Percentiles rank a stretch among this genome's conserved stretches.
phyloP scores from a whole-genome alignment of 2,113 vertebrate genomes.

The Myrmophylax atrothorax region DNA sequence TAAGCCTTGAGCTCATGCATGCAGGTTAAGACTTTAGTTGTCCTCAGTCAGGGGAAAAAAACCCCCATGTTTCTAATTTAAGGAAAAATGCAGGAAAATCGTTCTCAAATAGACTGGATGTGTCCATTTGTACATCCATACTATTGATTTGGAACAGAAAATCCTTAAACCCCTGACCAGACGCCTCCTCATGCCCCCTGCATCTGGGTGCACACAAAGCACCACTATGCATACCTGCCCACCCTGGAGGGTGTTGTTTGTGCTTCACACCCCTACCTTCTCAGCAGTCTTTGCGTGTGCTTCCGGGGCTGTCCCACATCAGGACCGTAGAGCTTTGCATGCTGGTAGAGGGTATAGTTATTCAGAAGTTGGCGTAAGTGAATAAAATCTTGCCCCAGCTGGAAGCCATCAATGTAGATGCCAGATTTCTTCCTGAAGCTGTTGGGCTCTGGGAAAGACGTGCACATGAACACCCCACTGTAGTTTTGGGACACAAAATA shows the following conservation, averaged over 20 bases:
- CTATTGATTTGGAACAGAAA: neutral
- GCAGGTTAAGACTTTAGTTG: neutral
- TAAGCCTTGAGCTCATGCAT: neutral
- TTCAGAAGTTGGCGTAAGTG: slow-evolving; percentile 80
- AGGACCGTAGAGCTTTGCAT: slow-evolving; percentile 83
- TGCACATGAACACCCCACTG: fast-evolving
- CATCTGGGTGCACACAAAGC: neutral
- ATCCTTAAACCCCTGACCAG: neutral
- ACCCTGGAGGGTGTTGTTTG: neutral
- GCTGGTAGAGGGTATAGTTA: slow-evolving; percentile 74
- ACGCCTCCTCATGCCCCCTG: neutral
- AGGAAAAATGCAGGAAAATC: neutral
- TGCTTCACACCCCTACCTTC: slow-evolving; percentile 74
- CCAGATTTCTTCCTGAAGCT: slow-evolving; percentile 91
- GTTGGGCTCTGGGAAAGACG: slow-evolving; percentile 85
- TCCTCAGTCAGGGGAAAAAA: neutral
- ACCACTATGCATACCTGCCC: neutral
- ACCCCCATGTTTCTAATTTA: neutral
- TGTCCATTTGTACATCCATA: neutral
- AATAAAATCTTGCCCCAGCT: slow-evolving; percentile 89
- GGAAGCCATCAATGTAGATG: slow-evolving; percentile 80
- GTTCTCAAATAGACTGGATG: neutral
- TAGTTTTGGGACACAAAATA: neutral
- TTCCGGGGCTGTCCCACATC: slow-evolving; percentile 85
- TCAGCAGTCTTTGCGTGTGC: slow-evolving; percentile 76